Evolutionary conservation across 2,888 invertebrate genomes (phyloP), one percentile per base, ranked within the genome.

Genomic region (Ramazzottius varieornatus): DNA sequence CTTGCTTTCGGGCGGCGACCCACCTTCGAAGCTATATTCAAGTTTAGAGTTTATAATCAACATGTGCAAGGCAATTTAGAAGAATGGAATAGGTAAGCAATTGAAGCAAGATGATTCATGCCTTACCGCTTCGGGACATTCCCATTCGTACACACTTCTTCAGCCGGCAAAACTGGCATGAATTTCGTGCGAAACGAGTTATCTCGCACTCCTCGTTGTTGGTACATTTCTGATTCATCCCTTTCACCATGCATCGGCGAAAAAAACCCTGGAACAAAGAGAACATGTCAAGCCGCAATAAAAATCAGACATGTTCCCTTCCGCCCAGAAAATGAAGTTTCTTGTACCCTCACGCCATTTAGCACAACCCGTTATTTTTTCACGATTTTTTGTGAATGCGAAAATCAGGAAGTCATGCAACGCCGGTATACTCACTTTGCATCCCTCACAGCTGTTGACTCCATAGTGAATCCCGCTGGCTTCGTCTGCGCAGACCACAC

Each of bases 201-300:
- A 76, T 75, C 65, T 75, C 75, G 69, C 76, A 76, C 69, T 75
- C 74, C 68, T 75, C 75, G 46, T 75, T 74, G 68, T 76, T 75
- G 20, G 74, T 73, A 70, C 76, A 76, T 66, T 74, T 73, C 68
- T 75, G 75, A 33, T 72, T 75, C 74, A 76, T 75, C 46, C 76
- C 76, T 67, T 75, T 75, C 4, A 75, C 75, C 32, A 76, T 75
- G 69, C 76, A 76, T 24, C 76, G 69, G 32, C 76, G 70, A 70
- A 76, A 76, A 66, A 76, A 76, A 1, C 76, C 76, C 75, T 75
- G 69, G 46, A 71, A 70, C 63, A 46, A 24, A 33, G n/a, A n/a
- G n/a, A 16, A 66, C n/a, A n/a, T n/a, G n/a, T n/a, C n/a, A n/a
- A n/a, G n/a, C n/a, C n/a, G n/a, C n/a, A n/a, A n/a, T n/a, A n/a